phyloP scores from a whole-genome alignment of 2,888 invertebrate species.

The Tinea semifulvella region DNA sequence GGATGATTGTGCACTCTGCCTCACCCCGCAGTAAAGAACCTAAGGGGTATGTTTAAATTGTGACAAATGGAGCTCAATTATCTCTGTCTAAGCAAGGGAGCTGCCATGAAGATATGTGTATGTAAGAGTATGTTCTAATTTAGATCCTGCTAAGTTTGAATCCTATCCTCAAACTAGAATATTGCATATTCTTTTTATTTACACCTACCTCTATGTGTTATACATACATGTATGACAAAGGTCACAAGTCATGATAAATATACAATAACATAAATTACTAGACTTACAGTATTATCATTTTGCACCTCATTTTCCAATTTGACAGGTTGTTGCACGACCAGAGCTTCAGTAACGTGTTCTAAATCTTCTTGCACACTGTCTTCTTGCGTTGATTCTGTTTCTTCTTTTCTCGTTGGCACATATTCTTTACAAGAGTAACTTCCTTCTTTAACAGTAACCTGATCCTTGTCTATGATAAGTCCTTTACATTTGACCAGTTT shows the following conservation, averaged over 20 bases:
- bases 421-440: not conserved
- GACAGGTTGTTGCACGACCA: conserved; percentile 25
- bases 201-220: not conserved
- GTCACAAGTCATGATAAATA: not conserved
- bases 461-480: conserved; percentile 14
- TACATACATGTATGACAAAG: not conserved
- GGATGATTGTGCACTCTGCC: no score
- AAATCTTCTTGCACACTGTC: not conserved
- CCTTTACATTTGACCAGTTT: conserved; percentile 38
- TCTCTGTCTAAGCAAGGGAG: no score
- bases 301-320: conserved; percentile 51
- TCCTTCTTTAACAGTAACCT: not conserved
- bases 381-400: not conserved
- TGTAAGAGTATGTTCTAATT: no score
- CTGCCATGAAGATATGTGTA: no score
- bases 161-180: no score
- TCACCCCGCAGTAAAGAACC: no score
- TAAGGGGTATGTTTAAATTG: no score
- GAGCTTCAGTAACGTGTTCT: not conserved
- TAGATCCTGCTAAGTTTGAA: no score
- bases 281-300: conserved; percentile 38
- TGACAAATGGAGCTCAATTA: no score
- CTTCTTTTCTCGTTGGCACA: not conserved
- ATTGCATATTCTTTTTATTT: no score
- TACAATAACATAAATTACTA: not conserved